Evolutionary conservation across 2,113 vertebrate species (phyloP), one percentile per base, ranked within the genome.

Genomic region (Tachysurus vachellii): DNA sequence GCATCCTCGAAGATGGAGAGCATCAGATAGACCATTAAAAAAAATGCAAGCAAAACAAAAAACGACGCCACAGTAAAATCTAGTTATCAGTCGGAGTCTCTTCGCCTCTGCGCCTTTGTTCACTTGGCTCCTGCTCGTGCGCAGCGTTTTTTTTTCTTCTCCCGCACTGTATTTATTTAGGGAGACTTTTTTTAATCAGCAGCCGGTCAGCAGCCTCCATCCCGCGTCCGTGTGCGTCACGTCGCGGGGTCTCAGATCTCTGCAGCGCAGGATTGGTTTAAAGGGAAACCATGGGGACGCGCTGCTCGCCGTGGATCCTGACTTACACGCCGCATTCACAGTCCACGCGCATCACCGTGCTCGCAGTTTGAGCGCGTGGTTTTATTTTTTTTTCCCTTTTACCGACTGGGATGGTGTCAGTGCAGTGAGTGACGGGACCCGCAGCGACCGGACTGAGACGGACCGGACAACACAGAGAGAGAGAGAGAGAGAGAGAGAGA

Each of bases 381-480:
- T 10, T 21, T 11, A 57, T 17, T 84, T 89, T 86, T 3, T 4
- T 54, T 28, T 7, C 0, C 2, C 23, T 26, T 82, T 91, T 86
- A 2, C 31, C 88, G 92, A 92, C 92, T 92, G 95, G 91, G 93
- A 95, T 95, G 94, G 92, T 93, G 82, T 89, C 89, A 89, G 91
- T 91, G 81, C 89, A 90, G 59, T 92, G 91, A 90, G 92, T 92
- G 91, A 93, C 93, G 90, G 94, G 90, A 93, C 53, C 54, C 6
- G 54, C 77, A 59, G 21, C 4, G 47, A 87, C 79, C 86, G 64
- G 70, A 85, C 82, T 59, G 71, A 75, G 50, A 79, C 75, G 76
- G 31, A 80, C 75, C 75, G 75, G 75, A 53, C 75, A n/a, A 12
- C 4, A 70, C 13, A 36, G 12, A 4, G 2, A 31, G 1, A 17